Conservation (phyloP, 2,113 vertebrate genomes). For the Telmatochromis sp. region DNA sequence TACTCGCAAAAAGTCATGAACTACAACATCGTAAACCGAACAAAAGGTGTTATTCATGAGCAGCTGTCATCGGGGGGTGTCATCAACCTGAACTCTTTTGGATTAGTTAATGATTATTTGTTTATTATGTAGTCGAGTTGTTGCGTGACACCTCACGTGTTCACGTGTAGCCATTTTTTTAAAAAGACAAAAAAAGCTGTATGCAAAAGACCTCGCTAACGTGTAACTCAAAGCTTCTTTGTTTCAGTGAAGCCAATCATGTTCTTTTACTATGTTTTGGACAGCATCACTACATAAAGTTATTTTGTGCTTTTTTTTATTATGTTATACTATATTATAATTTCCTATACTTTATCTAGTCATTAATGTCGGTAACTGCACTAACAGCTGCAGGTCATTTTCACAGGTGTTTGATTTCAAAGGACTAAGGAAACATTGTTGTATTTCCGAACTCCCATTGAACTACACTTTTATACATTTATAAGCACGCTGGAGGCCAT, state of each 20-base stretch:
- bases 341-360: not conserved
- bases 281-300: not conserved
- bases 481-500: not conserved
- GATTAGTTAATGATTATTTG: not conserved
- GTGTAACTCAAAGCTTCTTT: not conserved
- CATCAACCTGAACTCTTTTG: not conserved
- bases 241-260: not conserved
- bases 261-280: not conserved
- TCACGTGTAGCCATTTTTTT: not conserved
- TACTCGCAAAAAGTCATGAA: not conserved
- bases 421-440: not conserved
- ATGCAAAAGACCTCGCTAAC: not conserved
- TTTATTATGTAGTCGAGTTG: not conserved
- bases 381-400: not conserved
- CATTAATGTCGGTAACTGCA: not conserved
- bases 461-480: not conserved
- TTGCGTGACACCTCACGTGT: not conserved
- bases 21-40: not conserved
- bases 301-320: not conserved
- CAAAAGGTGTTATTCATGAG: not conserved
- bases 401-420: not conserved
- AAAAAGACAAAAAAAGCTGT: not conserved
- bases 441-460: not conserved
- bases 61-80: not conserved
- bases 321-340: not conserved